Conservation (phyloP, 1,140 invertebrate species). For the Macrosteles quadrilineatus region DNA sequence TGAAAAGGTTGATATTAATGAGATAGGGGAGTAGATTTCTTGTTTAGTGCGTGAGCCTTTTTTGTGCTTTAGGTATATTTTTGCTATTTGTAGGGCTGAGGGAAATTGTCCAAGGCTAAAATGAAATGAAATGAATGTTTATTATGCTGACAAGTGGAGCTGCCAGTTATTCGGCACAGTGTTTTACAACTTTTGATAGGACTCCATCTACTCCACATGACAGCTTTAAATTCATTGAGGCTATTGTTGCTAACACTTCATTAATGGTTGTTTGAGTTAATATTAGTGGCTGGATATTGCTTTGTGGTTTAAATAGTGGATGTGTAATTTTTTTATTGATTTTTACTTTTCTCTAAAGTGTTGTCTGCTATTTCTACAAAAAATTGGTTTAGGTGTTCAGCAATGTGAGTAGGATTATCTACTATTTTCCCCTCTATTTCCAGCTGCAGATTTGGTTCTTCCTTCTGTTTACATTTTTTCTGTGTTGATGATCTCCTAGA, state of each 20-base stretch:
- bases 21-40: neutral
- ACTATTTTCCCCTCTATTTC: too few species aligned
- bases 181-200: too few species aligned
- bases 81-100: neutral
- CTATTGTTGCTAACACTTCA: neutral
- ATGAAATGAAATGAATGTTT: too few species aligned
- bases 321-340: neutral
- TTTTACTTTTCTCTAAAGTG: too few species aligned
- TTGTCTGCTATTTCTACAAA: neutral
- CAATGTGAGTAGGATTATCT: neutral
- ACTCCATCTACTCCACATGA: neutral
- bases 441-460: too few species aligned
- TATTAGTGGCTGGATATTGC: neutral
- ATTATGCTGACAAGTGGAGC: neutral
- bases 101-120: neutral
- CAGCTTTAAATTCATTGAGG: neutral
- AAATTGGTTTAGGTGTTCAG: neutral
- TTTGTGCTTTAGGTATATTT: too few species aligned
- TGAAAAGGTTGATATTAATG: too few species aligned
- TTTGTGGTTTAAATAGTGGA: neutral
- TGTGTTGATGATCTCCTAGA: too few species aligned
- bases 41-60: neutral
- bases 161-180: too few species aligned
- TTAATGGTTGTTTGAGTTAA: neutral
- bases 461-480: neutral